These are phyloP conservation scores for Ianthella basta DNA, from an alignment of 37 sponge, comb jelly and placozoan genomes.

Conservation along the genomic window DNA sequence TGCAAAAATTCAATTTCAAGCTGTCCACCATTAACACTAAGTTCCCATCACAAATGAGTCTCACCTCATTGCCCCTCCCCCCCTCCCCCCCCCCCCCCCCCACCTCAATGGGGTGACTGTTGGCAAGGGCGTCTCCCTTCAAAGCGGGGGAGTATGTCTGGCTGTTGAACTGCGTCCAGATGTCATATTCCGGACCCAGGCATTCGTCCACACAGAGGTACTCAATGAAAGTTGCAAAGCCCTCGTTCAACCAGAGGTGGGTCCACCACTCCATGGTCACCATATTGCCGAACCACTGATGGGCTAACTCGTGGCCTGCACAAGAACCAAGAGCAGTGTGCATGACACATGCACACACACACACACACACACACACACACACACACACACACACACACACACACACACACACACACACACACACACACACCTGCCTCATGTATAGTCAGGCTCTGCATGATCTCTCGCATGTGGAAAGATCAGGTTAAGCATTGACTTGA, in stretches of 20 bases:
- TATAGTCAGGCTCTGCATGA: no score
- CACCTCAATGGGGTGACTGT: constrained; percentile 88
- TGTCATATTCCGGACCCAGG: constrained; percentile 86
- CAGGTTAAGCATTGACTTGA: no score
- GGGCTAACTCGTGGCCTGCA: constrained; percentile 95
- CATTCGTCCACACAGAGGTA: constrained; percentile 94
- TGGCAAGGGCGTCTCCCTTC: constrained; percentile 85
- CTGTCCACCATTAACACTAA: no score
- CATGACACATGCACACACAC: neutral
- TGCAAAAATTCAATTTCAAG: no score
- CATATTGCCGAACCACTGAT: constrained; percentile 98
- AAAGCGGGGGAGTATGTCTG: constrained; percentile 76
- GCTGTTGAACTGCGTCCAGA: constrained; percentile 92
- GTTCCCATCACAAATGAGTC: no score
- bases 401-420: constrained; percentile 1
- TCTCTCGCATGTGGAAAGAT: no score
- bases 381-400: neutral
- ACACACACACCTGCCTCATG: no score
- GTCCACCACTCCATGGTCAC: constrained; percentile 99
- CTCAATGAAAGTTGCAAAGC: constrained; percentile 98
- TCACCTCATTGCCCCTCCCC: no score
- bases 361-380: neutral
- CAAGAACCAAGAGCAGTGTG: neutral
- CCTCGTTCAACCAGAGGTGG: constrained; percentile 97
- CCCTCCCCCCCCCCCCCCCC: neutral